phyloP scores from a whole-genome alignment of 2,888 invertebrate genomes.

The Eilema griseolum region DNA sequence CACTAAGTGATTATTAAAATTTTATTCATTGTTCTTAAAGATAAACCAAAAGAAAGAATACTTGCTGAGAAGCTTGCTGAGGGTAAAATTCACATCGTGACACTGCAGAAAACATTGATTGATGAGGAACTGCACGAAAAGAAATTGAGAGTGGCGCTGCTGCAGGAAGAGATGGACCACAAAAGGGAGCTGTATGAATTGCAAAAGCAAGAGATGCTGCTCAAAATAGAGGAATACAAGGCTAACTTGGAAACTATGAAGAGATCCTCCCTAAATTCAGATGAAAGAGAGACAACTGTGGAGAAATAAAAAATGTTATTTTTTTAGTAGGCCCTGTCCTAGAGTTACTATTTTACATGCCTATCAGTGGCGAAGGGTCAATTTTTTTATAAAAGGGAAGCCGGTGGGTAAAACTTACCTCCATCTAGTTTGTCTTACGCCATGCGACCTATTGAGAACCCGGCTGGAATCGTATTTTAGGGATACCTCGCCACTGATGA shows the following conservation, averaged over 20 bases:
- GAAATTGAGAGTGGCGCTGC: constrained; percentile 7
- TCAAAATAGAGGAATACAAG: constrained; percentile 17
- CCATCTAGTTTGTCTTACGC: too few relatives aligned
- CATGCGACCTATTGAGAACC: too few relatives aligned
- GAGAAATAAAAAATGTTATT: constrained; percentile 11
- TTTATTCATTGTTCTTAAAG: constrained; percentile 5
- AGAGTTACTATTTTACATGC: background rate
- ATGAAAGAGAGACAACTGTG: background rate
- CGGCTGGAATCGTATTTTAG: too few relatives aligned
- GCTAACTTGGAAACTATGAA: constrained; percentile 5
- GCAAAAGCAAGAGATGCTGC: constrained; percentile 13
- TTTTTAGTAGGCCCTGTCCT: background rate
- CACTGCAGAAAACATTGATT: constrained; percentile 17
- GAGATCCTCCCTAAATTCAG: background rate
- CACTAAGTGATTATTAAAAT: background rate
- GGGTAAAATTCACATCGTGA: constrained; percentile 15
- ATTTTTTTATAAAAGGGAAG: too few relatives aligned
- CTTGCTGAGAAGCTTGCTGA: constrained; percentile 20
- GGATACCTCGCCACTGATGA: too few relatives aligned
- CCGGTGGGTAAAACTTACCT: too few relatives aligned
- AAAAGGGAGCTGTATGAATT: constrained; percentile 12
- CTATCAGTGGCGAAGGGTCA: too few relatives aligned
- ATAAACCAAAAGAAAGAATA: constrained; percentile 22
- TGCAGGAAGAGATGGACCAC: constrained; percentile 19
- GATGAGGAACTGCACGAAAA: constrained; percentile 15